Percentiles rank a stretch among this genome's conserved stretches.
Evolutionary conservation across 2,888 invertebrate species (phyloP).

Genomic region (Tipula helvola): DNA sequence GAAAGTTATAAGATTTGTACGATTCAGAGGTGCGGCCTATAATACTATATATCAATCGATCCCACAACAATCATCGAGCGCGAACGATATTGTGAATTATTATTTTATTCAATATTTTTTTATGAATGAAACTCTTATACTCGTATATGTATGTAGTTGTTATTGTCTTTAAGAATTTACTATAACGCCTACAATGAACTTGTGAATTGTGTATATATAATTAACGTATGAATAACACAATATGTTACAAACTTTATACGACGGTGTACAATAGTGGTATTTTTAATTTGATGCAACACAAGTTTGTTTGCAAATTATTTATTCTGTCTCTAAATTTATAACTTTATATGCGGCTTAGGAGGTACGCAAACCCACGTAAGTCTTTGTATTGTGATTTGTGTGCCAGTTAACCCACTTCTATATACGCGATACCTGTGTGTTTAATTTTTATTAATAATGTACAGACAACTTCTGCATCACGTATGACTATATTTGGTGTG

Average conservation of each 20-base stretch:
- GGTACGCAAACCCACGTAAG: not conserved
- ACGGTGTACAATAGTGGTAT: not conserved
- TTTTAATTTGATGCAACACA: not conserved
- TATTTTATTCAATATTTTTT: not conserved
- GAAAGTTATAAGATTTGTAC: not conserved
- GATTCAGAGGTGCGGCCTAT: not conserved
- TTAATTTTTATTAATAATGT: not conserved
- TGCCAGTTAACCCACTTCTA: not conserved
- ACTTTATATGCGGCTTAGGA: not conserved
- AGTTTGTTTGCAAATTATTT: not conserved
- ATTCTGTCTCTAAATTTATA: not conserved
- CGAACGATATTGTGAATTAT: not conserved
- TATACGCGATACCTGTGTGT: not conserved
- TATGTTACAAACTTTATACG: not conserved
- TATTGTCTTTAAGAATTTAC: not conserved
- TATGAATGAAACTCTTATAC: not conserved
- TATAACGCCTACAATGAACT: not conserved
- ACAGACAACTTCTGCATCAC: not conserved
- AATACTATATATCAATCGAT: not conserved
- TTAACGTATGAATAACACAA: not conserved
- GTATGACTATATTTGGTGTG: not conserved
- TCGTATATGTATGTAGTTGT: not conserved
- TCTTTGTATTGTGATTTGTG: not conserved
- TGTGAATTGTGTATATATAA: not conserved
- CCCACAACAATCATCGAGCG: not conserved